Percentiles rank a stretch among this genome's conserved stretches.
phyloP scores from a whole-genome alignment of 2,888 invertebrate genomes.

The Aspidiotus rigidus region DNA sequence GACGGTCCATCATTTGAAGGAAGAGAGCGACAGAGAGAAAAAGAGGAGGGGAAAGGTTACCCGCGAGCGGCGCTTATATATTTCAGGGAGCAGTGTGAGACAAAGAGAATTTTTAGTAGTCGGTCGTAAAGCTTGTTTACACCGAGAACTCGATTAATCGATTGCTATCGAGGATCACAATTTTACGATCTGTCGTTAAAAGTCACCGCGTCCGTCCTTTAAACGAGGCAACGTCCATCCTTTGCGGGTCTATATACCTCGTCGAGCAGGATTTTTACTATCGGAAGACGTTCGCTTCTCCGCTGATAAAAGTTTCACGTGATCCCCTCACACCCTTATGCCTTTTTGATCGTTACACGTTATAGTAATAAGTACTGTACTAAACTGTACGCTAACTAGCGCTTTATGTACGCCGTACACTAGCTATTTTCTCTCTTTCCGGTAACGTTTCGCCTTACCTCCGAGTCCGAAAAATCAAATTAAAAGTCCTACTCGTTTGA shows the following conservation, averaged over 20 bases:
- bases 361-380: background rate
- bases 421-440: background rate
- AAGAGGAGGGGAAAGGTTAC: no score
- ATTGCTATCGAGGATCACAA: slow-evolving; percentile 32
- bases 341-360: background rate
- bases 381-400: background rate
- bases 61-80: background rate
- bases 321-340: background rate
- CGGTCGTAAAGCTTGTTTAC: slow-evolving; percentile 34
- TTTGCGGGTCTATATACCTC: background rate
- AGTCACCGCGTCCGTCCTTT: background rate
- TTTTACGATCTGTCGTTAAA: slow-evolving; percentile 31
- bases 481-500: slow-evolving; percentile 23
- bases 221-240: no score
- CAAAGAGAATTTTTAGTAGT: slow-evolving; percentile 30
- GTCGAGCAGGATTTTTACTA: slow-evolving; percentile 18
- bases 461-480: slow-evolving; percentile 23
- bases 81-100: slow-evolving; percentile 11
- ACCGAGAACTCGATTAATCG: slow-evolving; percentile 33
- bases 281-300: slow-evolving; percentile 14
- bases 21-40: background rate
- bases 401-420: background rate
- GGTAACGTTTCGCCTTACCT: background rate
- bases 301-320: slow-evolving; percentile 23
- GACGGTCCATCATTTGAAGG: background rate